Conservation (phyloP, 2,888 invertebrate genomes). For the Agriopis leucophaearia region DNA sequence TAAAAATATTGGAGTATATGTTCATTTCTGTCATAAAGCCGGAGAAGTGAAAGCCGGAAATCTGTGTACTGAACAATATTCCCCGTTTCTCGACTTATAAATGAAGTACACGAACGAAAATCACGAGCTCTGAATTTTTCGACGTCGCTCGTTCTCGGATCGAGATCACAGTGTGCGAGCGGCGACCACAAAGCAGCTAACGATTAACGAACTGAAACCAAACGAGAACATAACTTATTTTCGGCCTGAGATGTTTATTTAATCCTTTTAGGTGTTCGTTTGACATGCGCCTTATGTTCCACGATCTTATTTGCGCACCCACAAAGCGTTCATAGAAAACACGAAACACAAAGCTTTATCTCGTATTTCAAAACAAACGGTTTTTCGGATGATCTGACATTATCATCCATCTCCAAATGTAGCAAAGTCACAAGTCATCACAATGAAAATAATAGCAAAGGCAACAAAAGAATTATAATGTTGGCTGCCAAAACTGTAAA, state of each 20-base stretch:
- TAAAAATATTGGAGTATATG: conserved; percentile 26
- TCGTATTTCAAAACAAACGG: conserved; percentile 61
- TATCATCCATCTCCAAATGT: conserved; percentile 65
- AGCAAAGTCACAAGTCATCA: conserved; percentile 73
- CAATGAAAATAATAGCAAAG: conserved; percentile 77
- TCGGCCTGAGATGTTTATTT: conserved; percentile 55
- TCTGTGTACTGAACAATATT: conserved; percentile 71
- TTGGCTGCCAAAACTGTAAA: conserved; percentile 77
- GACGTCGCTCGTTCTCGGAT: conserved; percentile 73
- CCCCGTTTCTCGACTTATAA: conserved; percentile 71
- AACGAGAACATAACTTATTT: conserved; percentile 76
- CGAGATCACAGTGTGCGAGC: conserved; percentile 69
- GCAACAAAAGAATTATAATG: conserved; percentile 83
- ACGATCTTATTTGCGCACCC: conserved; percentile 34
- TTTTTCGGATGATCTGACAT: conserved; percentile 58
- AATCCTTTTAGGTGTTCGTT: conserved; percentile 43
- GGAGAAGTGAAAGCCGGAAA: conserved; percentile 58
- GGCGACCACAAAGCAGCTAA: conserved; percentile 75
- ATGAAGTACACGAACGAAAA: conserved; percentile 81
- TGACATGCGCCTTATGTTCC: conserved; percentile 35
- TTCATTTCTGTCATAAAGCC: conserved; percentile 55
- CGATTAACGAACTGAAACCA: conserved; percentile 76
- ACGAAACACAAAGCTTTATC: conserved; percentile 39
- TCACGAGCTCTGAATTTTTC: conserved; percentile 83
- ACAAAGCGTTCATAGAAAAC: conserved; percentile 37